Percentiles rank a stretch among this genome's conserved stretches.
Evolutionary conservation across 1,140 invertebrate species (phyloP).

Genomic region (Ostrea denselamellosa): DNA sequence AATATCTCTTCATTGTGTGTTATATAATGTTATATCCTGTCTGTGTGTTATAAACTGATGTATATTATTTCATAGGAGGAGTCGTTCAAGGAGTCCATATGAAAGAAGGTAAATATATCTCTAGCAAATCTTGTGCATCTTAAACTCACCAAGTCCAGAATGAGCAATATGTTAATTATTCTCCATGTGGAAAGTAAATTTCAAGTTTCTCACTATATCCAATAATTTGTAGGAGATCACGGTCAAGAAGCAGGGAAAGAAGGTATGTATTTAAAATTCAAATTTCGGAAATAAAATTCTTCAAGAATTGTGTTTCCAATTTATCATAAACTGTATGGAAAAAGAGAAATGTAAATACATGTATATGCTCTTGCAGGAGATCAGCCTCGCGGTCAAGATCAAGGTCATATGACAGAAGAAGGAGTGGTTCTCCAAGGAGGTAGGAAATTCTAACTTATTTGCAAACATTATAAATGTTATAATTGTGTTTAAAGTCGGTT

Average conservation of each 20-base stretch:
- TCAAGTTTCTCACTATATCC: neutral
- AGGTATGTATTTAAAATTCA: neutral
- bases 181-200: neutral
- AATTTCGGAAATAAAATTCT: neutral
- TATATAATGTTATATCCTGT: too few species aligned
- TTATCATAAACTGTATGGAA: too few species aligned
- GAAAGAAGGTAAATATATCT: conserved; percentile 22
- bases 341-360: neutral
- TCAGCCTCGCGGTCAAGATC: conserved; percentile 1
- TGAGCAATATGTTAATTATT: neutral
- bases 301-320: too few species aligned
- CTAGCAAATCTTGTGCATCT: neutral
- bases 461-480: neutral
- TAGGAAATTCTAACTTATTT: neutral
- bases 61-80: conserved; percentile 12
- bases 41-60: too few species aligned
- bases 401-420: conserved; percentile 13
- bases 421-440: conserved; percentile 1
- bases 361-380: neutral
- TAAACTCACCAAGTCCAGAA: neutral
- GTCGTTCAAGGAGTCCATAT: neutral
- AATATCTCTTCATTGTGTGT: too few species aligned
- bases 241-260: conserved; percentile 33
- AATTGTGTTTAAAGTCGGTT: neutral
- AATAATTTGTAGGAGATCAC: conserved; percentile 7